Base-by-base conservation (phyloP, 2,888 invertebrate species). In the Lissonota sp. region DNA sequence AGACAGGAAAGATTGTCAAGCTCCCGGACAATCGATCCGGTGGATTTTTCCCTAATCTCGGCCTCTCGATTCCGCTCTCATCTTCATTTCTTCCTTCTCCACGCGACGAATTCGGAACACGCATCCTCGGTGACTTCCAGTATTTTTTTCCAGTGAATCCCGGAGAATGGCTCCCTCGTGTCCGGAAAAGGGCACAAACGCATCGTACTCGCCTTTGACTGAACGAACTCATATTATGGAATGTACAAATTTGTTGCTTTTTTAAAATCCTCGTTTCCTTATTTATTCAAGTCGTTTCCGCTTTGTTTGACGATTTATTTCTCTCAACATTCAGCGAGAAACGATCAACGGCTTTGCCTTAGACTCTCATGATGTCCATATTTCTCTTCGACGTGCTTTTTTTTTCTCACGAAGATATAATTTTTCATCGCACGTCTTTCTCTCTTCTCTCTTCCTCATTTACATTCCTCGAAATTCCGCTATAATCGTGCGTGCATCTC, bases 181-280 rank as follows among this genome's bases (percentile, higher is more conserved):
- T 64, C 53, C 80, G 51, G 51, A 26, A 12, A 16, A 79, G 81
- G 79, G 79, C 71, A 53, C 67, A 83, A 44, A 70, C 84, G 80
- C 87, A 82, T 85, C 85, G 26, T 84, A 85, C 88, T 87, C 86
- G 85, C 87, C 84, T 83, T n/a, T 84, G 84, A 87, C 86, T 86
- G 87, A 95, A 95, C 94, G 94, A 95, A 95, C 94, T 93, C 94
- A 95, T 75, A 69, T 95, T 95, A 95, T 95, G 96, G 96, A 96
- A 96, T 96, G 96, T 96, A 96, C 95, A 96, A 95, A 95, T 95
- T 26, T 95, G 95, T 95, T 76, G 74, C 77, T 79, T 81, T 80
- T 84, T 84, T 66, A 84, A 6, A 1, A 58, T 62, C 71, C 57
- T 63, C 53, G 58, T 26, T n/a, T 53, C 40, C 39, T 42, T 75